Evolutionary conservation across 1,140 invertebrate genomes (phyloP), one percentile per base, ranked within the genome.

Genomic region (Metaphire vulgaris): DNA sequence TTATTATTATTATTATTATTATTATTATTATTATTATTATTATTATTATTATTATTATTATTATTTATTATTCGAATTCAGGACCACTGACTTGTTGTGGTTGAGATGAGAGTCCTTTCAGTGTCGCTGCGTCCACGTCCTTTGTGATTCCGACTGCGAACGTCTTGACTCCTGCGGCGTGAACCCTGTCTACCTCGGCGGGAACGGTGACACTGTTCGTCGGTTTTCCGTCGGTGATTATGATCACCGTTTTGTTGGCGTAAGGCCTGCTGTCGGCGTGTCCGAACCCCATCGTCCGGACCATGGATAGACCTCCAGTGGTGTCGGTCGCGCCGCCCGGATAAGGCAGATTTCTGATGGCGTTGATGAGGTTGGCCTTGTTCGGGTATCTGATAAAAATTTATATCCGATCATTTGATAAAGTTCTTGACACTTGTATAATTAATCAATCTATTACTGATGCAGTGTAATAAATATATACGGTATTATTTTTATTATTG

Each of bases 211-310:
- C n/a, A n/a, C n/a, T n/a, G 29, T 64, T 67, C 1, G 76, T 77
- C 0, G 81, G 80, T 34, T 65, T 26, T 0, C 81, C 81, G 32
- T 82, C 81, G 0, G 81, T 82, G 26, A 82, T 71, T 1, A 82
- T 68, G 21, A 82, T 74, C 33, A 74, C 79, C 33, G 81, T 41
- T 31, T 78, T 80, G 21, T 68, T 64, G 2, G 77, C 78, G 6
- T 74, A 69, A 12, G 75, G 28, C 0, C 81, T 69, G 64, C 74
- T 78, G 1, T 72, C 72, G 0, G 14, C 15, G 26, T 30, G 32
- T 1, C 32, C 56, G 33, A 77, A 77, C 56, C 74, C 66, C 29
- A 34, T 26, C 21, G 32, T 34, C 2, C 72, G 34, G 21, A 69
- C 69, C n/a, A 69, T 66, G 14, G 33, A n/a, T 29, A 77, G 31